These are phyloP conservation scores for Magallana gigas DNA, from an alignment of 1,140 invertebrate genomes.

Conservation along the genomic window DNA sequence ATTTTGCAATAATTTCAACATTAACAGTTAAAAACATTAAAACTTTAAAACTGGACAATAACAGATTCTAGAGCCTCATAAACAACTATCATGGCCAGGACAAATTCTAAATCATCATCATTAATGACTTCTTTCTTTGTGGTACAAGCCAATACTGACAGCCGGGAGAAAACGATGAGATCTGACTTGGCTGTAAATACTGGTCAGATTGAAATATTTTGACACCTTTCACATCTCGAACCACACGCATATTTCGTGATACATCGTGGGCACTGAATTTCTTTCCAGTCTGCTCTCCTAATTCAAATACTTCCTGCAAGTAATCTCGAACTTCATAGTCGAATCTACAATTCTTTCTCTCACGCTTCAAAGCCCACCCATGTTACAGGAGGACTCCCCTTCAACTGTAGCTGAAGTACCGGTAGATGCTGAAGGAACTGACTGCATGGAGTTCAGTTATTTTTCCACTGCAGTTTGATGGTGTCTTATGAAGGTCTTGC, in stretches of 20 bases:
- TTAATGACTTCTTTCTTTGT: neutral
- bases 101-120: conserved; percentile 30
- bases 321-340: neutral
- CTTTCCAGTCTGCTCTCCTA: conserved; percentile 26
- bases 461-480: neutral
- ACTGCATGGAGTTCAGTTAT: neutral
- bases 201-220: conserved; percentile 29
- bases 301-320: conserved; percentile 42
- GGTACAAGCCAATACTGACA: neutral
- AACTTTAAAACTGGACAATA: neutral
- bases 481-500: neutral
- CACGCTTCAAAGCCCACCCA: conserved; percentile 43
- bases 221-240: neutral
- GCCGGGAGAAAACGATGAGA: conserved; percentile 40
- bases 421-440: neutral
- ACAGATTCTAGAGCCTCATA: neutral
- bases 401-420: neutral
- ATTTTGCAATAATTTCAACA: no score
- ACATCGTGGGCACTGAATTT: conserved; percentile 11
- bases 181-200: conserved; percentile 22
- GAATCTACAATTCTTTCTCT: conserved; percentile 22
- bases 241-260: conserved; percentile 38
- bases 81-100: conserved; percentile 15
- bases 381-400: neutral
- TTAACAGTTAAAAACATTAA: no score